Conservation (phyloP, 1,140 invertebrate genomes). For the Drosophila erecta region DNA sequence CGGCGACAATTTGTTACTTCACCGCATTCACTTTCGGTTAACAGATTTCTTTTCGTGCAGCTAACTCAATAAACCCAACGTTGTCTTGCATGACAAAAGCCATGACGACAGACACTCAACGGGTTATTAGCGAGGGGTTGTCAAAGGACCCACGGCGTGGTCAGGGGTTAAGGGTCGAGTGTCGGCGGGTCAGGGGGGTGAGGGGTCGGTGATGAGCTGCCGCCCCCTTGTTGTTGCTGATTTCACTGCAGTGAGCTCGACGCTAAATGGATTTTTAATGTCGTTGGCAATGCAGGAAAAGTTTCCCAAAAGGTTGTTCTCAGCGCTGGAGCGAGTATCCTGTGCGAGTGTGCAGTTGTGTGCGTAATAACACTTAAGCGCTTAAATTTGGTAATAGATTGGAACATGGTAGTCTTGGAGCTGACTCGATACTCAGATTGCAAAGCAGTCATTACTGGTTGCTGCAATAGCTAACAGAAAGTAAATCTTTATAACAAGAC, state of each 20-base stretch:
- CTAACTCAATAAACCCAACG: slow-evolving; percentile 72
- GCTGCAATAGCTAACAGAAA: background rate
- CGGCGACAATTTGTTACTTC: slow-evolving; percentile 47
- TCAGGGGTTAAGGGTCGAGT: background rate
- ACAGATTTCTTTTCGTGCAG: slow-evolving; percentile 64
- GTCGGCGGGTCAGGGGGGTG: background rate
- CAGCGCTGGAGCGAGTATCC: slow-evolving; percentile 48
- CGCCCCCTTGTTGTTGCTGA: slow-evolving; percentile 12
- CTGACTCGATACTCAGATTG: background rate
- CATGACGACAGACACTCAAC: slow-evolving; percentile 71
- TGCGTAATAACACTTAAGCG: slow-evolving; percentile 75
- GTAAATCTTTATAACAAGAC: too few species aligned
- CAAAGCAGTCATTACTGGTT: background rate
- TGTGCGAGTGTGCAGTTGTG: slow-evolving; percentile 18
- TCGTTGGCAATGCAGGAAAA: slow-evolving; percentile 75
- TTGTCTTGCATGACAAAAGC: slow-evolving; percentile 63
- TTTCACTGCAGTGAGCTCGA: slow-evolving; percentile 56
- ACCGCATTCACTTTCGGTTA: slow-evolving; percentile 57
- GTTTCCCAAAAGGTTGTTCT: slow-evolving; percentile 65
- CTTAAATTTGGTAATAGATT: slow-evolving; percentile 52
- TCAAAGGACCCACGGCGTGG: slow-evolving; percentile 7
- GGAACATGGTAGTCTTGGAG: background rate
- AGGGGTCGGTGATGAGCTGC: slow-evolving; percentile 39
- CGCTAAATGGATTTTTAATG: slow-evolving; percentile 82
- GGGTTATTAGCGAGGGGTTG: slow-evolving; percentile 66